phyloP scores from a whole-genome alignment of 2,113 vertebrate genomes.

The Laterallus jamaicensis region DNA sequence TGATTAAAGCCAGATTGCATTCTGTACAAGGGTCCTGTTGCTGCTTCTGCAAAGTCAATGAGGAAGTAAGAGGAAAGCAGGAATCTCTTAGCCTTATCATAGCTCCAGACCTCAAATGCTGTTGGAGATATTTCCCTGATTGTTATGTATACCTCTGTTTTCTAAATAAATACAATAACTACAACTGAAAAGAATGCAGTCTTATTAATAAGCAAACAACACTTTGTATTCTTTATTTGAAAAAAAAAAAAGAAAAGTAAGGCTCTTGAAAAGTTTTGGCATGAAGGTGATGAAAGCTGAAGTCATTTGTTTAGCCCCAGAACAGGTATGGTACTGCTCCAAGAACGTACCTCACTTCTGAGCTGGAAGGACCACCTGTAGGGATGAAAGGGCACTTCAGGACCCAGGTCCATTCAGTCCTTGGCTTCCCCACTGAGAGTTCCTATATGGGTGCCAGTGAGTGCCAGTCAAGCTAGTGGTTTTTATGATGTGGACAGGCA shows the following conservation, averaged over 20 bases:
- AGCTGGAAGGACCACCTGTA: slow-evolving; percentile 31
- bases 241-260: neutral
- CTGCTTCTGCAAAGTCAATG: neutral
- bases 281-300: slow-evolving; percentile 38
- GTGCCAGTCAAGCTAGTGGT: neutral
- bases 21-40: neutral
- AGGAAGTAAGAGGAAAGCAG: neutral
- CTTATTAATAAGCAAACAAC: neutral
- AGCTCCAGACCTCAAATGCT: neutral
- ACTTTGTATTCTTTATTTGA: neutral
- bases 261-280: neutral
- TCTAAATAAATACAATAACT: neutral
- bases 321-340: slow-evolving; percentile 25
- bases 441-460: slow-evolving; percentile 25
- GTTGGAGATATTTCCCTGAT: neutral
- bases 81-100: neutral
- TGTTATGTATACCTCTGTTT: neutral
- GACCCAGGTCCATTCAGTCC: neutral
- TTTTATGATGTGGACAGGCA: slow-evolving; percentile 22
- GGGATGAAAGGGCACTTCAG: slow-evolving; percentile 38
- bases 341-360: neutral
- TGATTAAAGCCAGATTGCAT: neutral
- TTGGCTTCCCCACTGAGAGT: slow-evolving; percentile 23
- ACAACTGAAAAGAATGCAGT: neutral
- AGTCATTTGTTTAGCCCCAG: slow-evolving; percentile 50